Evolutionary conservation across 2,113 vertebrate genomes (phyloP), one percentile per base, ranked within the genome.

Genomic region (Epinephelus lanceolatus): DNA sequence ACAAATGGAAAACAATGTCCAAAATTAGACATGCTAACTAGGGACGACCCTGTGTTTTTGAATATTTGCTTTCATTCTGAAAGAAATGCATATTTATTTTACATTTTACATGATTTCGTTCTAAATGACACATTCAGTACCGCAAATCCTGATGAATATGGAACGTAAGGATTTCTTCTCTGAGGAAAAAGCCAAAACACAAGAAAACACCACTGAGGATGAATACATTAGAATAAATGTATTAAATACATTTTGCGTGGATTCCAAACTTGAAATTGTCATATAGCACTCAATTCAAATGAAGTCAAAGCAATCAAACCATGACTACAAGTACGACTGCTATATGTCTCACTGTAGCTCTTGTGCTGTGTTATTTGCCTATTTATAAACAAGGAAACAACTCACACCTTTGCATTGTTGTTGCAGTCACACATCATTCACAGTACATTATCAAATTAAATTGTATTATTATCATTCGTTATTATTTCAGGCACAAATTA

Each of bases 201-300:
- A 78, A 76, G 55, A 25, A 70, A 40, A 81, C 21, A 45, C 13
- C 45, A 65, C 53, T 65, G 59, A 77, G 9, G 33, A 74, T 84
- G 81, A 81, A 81, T 79, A 82, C 14, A 81, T 79, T 69, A 76
- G 66, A 61, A 84, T 81, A 66, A 66, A 77, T 76, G 66, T 45
- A 67, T 25, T 65, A 19, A 80, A 79, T 57, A 55, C 8, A 78
- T 68, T 78, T 53, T 61, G 47, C 49, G 27, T 37, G 42, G 37
- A 70, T 76, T 78, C 12, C 30, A 75, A 75, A 76, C 51, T 60
- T 51, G 15, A 17, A 60, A 77, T 40, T 2, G 7, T 60, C 51
- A 67, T 45, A 55, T 59, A 78, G 63, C 37, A 51, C 30, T 57
- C 51, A 62, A 51, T 30, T 75, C 23, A 33, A 80, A 55, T 74